Evolutionary conservation across 2,113 vertebrate species (phyloP).

Genomic region (Cervus canadensis): DNA sequence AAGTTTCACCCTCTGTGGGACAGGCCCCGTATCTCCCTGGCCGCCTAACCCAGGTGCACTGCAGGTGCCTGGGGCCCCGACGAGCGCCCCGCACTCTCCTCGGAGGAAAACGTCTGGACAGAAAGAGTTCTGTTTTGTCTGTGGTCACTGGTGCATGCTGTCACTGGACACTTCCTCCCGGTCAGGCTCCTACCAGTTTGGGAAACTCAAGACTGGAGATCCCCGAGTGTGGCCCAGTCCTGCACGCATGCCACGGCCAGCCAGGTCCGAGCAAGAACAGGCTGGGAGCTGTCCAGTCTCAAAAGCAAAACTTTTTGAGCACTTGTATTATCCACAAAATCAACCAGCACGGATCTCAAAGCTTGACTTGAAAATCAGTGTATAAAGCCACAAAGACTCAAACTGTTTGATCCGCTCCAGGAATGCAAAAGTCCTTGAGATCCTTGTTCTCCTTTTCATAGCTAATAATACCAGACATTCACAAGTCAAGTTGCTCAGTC

Average conservation of each 20-base stretch:
- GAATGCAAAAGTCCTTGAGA: neutral
- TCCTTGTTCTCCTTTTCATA: neutral
- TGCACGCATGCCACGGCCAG: accelerated
- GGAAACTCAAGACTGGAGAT: neutral
- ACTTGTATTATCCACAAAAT: no score
- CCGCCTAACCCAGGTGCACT: neutral
- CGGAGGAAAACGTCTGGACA: accelerated
- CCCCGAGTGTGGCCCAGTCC: accelerated
- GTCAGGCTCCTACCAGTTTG: neutral
- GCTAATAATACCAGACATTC: neutral
- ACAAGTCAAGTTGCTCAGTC: no score
- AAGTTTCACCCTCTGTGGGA: neutral
- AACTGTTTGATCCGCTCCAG: neutral
- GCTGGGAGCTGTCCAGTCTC: accelerated
- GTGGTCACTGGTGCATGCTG: neutral
- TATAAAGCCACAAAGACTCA: neutral
- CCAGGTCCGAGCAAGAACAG: accelerated
- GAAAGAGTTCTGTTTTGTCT: neutral
- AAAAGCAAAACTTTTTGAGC: neutral
- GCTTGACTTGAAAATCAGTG: neutral
- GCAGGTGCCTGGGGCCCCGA: accelerated
- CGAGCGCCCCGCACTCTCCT: accelerated
- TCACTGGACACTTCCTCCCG: neutral
- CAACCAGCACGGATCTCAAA: neutral
- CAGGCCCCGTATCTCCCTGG: accelerated